Percentiles rank a stretch among this genome's conserved stretches.
Evolutionary conservation across 2,888 invertebrate genomes (phyloP).

Genomic region (Hedychridium roseum): DNA sequence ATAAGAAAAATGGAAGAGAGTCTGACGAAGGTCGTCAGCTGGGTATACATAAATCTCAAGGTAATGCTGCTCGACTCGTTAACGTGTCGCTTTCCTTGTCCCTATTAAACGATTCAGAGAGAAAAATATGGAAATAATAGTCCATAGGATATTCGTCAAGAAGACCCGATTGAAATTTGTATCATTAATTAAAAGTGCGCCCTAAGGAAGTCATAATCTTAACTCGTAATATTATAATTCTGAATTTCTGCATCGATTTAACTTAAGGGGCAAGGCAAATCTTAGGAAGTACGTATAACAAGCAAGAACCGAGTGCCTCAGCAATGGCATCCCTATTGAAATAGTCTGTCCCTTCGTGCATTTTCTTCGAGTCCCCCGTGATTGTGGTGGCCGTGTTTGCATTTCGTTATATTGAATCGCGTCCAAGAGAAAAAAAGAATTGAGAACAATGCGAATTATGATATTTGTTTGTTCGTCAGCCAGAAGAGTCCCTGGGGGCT

Average conservation of each 20-base stretch:
- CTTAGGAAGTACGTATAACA: conserved; percentile 17
- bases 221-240: too few relatives aligned
- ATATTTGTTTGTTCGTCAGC: conserved; percentile 60
- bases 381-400: conserved; percentile 53
- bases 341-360: conserved; percentile 12
- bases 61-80: conserved; percentile 8
- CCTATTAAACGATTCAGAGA: too few relatives aligned
- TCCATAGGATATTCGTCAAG: too few relatives aligned
- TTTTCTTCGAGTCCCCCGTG: not conserved
- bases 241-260: conserved; percentile 32
- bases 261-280: conserved; percentile 17
- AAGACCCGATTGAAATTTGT: too few relatives aligned
- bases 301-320: conserved; percentile 20
- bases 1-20: conserved; percentile 9
- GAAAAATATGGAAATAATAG: too few relatives aligned
- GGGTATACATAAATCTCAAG: conserved; percentile 3
- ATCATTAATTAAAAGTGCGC: too few relatives aligned
- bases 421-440: conserved; percentile 41
- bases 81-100: too few relatives aligned
- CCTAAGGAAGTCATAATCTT: too few relatives aligned
- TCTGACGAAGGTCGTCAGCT: not conserved
- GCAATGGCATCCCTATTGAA: conserved; percentile 19
- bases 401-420: conserved; percentile 63
- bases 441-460: conserved; percentile 61
- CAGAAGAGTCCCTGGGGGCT: conserved; percentile 34